Evolutionary conservation across 2,113 vertebrate species (phyloP).

Genomic region (Oxyruncus cristatus): DNA sequence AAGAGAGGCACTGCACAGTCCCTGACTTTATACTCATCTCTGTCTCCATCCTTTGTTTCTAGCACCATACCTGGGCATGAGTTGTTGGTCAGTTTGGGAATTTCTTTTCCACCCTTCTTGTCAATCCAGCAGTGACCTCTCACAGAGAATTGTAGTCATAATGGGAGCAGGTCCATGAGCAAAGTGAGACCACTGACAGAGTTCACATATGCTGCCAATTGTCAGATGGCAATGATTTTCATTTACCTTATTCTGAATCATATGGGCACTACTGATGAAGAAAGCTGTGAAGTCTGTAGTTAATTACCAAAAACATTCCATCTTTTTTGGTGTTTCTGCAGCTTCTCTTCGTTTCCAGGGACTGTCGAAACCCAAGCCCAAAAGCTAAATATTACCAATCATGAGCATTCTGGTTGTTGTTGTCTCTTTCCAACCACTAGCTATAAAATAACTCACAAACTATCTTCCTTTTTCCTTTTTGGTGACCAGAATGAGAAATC

Average conservation of each 20-base stretch:
- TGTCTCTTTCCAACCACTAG: background rate
- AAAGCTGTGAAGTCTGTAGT: background rate
- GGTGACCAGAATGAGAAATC: constrained; percentile 85
- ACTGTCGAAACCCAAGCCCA: background rate
- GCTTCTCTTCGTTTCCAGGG: background rate
- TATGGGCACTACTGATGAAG: background rate
- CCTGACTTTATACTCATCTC: background rate
- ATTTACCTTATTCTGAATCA: background rate
- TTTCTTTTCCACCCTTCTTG: background rate
- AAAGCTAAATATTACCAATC: background rate
- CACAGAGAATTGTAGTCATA: background rate
- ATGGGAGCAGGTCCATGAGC: background rate
- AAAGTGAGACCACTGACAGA: background rate
- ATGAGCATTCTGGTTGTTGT: background rate
- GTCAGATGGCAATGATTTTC: background rate
- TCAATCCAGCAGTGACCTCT: background rate
- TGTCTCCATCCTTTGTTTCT: background rate
- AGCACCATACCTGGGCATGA: background rate
- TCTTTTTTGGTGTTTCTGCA: background rate
- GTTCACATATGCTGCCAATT: background rate
- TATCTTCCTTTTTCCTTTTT: background rate
- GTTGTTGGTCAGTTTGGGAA: background rate
- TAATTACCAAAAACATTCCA: background rate
- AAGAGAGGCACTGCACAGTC: background rate
- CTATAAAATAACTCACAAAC: background rate